These are phyloP conservation scores for Rhaphigaster nebulosa DNA, from an alignment of 2,888 invertebrate genomes.

Conservation along the genomic window DNA sequence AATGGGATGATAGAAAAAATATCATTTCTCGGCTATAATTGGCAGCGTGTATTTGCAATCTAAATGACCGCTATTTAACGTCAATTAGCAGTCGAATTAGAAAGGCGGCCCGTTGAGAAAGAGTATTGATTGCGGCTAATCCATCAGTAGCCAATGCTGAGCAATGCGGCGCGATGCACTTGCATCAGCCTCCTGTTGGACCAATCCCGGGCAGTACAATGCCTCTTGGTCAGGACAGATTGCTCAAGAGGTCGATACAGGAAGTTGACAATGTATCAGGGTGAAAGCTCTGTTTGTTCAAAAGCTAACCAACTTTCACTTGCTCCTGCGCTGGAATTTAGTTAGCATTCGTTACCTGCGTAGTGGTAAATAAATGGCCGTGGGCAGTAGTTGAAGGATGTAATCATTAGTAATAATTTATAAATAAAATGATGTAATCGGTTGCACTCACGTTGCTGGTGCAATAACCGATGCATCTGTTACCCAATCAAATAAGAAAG, in stretches of 20 bases:
- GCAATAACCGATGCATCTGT: background rate
- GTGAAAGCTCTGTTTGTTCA: background rate
- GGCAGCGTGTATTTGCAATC: background rate
- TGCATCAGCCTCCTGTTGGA: background rate
- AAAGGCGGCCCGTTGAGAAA: background rate
- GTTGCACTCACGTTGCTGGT: background rate
- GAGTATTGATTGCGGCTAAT: background rate
- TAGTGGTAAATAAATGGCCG: background rate
- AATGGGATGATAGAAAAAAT: background rate
- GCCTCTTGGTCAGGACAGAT: background rate
- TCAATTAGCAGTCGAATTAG: slow-evolving; percentile 8
- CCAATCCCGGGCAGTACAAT: background rate
- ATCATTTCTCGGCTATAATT: background rate
- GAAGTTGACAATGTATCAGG: slow-evolving; percentile 22
- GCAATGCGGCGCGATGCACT: background rate
- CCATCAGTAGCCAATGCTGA: background rate
- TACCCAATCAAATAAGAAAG: background rate
- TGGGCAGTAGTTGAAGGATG: background rate
- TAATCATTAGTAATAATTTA: background rate
- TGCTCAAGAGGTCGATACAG: background rate
- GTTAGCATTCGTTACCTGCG: background rate
- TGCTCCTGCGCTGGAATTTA: background rate
- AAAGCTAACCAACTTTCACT: background rate
- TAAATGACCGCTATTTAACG: background rate
- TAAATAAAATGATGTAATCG: background rate